Conservation (phyloP, 2,113 vertebrate species). For the Colossoma macropomum region DNA sequence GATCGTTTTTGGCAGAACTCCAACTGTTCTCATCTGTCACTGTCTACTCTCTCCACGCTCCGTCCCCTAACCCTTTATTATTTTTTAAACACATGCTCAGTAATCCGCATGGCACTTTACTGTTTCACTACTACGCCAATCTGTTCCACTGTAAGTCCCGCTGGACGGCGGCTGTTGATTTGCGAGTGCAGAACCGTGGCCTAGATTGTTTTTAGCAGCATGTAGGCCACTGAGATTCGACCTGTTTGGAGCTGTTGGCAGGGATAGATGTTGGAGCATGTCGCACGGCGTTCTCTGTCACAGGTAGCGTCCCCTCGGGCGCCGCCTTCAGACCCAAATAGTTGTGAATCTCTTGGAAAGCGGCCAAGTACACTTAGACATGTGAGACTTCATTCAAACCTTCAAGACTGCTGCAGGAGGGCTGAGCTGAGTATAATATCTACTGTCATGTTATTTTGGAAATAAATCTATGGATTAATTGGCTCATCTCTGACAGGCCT, state of each 20-base stretch:
- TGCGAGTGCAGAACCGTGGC: background rate
- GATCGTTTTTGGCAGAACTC: background rate
- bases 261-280: background rate
- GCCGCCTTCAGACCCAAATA: conserved; percentile 40
- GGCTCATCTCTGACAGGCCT: background rate
- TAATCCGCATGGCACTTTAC: background rate
- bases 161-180: background rate
- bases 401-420: no score
- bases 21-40: background rate
- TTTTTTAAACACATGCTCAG: background rate
- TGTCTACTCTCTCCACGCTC: background rate
- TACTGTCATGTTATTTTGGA: background rate
- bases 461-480: background rate
- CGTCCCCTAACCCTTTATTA: background rate
- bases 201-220: background rate
- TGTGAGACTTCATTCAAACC: background rate
- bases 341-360: conserved; percentile 20
- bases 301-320: conserved; percentile 37
- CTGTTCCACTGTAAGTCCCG: background rate
- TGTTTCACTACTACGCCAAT: background rate
- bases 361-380: background rate
- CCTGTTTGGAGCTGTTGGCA: background rate
- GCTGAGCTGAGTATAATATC: no score
- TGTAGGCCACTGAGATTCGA: background rate
- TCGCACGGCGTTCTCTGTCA: background rate